phyloP scores from a whole-genome alignment of 2,888 invertebrate genomes.

The Athripsodes cinereus region DNA sequence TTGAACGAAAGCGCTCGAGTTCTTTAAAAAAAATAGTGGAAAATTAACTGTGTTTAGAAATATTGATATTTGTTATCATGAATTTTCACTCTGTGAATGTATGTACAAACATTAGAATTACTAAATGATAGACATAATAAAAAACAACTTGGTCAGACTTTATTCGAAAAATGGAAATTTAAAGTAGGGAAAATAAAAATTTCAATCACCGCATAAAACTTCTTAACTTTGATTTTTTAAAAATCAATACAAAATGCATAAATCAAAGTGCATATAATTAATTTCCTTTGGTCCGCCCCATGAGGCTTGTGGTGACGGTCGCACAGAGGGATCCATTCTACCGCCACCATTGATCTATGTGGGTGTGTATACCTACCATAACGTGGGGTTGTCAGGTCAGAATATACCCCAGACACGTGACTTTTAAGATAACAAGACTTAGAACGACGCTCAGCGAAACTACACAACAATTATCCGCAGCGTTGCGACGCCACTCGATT shows the following conservation, averaged over 20 bases:
- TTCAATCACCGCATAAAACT: too few species aligned
- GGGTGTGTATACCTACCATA: too few species aligned
- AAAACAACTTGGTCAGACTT: too few species aligned
- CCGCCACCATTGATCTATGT: neutral
- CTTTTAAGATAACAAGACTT: neutral
- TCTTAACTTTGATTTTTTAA: neutral
- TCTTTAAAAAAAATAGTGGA: too few species aligned
- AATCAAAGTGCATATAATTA: neutral
- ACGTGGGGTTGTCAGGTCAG: neutral
- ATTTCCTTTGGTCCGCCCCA: neutral
- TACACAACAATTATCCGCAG: neutral
- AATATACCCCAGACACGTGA: conserved; percentile 1
- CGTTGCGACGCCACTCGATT: conserved; percentile 1
- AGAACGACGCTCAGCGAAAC: neutral
- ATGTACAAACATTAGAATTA: too few species aligned
- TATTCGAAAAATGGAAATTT: too few species aligned
- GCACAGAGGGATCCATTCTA: neutral
- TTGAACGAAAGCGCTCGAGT: too few species aligned
- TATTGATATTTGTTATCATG: too few species aligned
- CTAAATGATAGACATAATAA: too few species aligned
- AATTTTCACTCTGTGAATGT: too few species aligned
- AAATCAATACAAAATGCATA: neutral
- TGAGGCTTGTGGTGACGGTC: neutral
- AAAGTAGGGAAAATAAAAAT: too few species aligned
- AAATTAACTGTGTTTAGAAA: too few species aligned